These are phyloP conservation scores for Oncorhynchus masou DNA, from an alignment of 2,113 vertebrate genomes.

Conservation along the genomic window DNA sequence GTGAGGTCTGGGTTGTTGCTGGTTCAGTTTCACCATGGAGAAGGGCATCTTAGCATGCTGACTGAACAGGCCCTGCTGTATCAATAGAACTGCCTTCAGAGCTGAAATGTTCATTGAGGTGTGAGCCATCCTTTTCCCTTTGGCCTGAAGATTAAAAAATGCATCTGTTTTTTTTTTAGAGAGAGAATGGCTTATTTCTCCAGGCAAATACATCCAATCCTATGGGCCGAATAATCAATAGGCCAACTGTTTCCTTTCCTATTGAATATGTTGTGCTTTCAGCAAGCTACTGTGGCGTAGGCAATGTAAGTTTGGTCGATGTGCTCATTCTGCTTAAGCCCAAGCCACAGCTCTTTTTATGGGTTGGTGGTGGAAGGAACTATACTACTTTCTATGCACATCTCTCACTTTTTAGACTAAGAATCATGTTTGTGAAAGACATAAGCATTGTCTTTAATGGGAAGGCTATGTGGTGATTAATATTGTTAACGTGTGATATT, in stretches of 20 bases:
- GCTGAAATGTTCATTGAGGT: too few relatives aligned
- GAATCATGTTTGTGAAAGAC: constrained; percentile 34
- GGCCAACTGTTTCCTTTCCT: not conserved
- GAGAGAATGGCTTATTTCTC: not conserved
- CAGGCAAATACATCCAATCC: not conserved
- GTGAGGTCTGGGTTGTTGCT: not conserved
- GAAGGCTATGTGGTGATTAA: not conserved
- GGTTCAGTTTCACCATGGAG: not conserved
- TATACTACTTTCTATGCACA: too few relatives aligned
- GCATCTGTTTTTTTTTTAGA: not conserved
- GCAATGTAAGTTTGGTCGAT: constrained; percentile 59
- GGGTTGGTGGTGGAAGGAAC: not conserved
- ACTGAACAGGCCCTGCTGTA: too few relatives aligned
- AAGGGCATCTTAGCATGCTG: too few relatives aligned
- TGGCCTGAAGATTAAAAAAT: not conserved
- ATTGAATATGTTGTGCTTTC: constrained; percentile 37
- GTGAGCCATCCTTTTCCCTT: not conserved
- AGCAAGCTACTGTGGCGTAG: constrained; percentile 17
- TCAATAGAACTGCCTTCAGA: too few relatives aligned
- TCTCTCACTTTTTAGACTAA: not conserved
- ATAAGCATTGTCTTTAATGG: constrained; percentile 29
- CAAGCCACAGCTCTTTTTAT: constrained; percentile 14
- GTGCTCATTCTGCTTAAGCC: constrained; percentile 32
- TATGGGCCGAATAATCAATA: constrained; percentile 44
- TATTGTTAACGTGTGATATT: constrained; percentile 14